Base-by-base conservation (phyloP, 2,888 invertebrate genomes). In the Cryptophagus acutangulus region DNA sequence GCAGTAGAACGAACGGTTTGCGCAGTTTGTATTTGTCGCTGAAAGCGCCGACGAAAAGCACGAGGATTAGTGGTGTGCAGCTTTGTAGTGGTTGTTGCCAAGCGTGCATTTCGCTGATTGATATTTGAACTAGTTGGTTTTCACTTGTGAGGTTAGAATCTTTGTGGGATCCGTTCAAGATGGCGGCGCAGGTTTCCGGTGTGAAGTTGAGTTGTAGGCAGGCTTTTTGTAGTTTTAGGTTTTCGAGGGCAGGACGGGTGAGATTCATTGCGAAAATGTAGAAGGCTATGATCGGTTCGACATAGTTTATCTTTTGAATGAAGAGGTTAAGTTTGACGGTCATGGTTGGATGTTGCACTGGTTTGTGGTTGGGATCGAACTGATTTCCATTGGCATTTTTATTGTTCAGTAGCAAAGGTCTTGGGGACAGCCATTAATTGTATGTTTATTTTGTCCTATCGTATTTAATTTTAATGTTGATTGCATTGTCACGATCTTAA, bases 171-270 rank as follows among this genome's bases (percentile, higher is more conserved):
- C 63, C 65, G 9, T 48, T 59, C 1, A 72, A 65, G 14, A 73
- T 63, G 26, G 66, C 62, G 6, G 64, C 57, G 55, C 79, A 79
- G 29, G 76, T 57, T 15, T 69, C 67, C 57, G 73, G 71, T n/a
- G 72, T 63, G 26, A 71, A 69, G 26, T 69, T 65, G 17, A 75
- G 63, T 48, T 77, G 76, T 1, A 70, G 71, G 54, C 77, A 78
- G 9, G 76, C 73, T 60, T 78, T 78, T 54, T 77, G 76, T 51
- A 76, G 63, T 48, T 76, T 74, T 1, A 79, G 59, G 49, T 74
- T 73, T 40, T 72, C 71, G 1, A 76, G 66, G 2, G 76, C 74
- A 2, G 76, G 61, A 25, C 51, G 57, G 15, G 64, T 59, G 1
- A 70, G 46, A 9, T 55, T 51, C n/a, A 57, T 41, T 5, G 62